Percentiles rank a stretch among this genome's conserved stretches.
These are phyloP conservation scores for Anoplophora glabripennis DNA, from an alignment of 1,140 invertebrate genomes.

Conservation along the genomic window DNA sequence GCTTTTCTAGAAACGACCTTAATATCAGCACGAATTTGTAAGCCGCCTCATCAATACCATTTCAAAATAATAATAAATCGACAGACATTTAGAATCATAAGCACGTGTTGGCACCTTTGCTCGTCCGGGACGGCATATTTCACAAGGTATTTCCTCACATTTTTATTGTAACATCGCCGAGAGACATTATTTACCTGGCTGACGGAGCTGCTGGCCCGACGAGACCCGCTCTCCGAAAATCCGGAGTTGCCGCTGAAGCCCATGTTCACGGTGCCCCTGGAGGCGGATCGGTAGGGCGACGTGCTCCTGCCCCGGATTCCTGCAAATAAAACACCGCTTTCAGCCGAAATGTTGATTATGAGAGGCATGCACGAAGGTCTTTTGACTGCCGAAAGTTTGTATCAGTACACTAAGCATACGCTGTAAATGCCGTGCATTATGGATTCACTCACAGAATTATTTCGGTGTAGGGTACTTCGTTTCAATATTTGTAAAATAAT, in stretches of 20 bases:
- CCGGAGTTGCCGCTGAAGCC: constrained; percentile 52
- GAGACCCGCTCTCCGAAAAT: constrained; percentile 58
- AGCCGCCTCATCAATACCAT: too few relatives aligned
- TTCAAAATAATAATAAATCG: too few relatives aligned
- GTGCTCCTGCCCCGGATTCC: constrained; percentile 46
- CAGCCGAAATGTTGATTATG: neutral
- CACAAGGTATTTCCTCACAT: too few relatives aligned
- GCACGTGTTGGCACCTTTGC: too few relatives aligned
- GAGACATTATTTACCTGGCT: constrained; percentile 62
- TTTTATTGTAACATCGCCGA: too few relatives aligned
- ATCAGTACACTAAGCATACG: too few relatives aligned
- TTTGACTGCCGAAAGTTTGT: neutral
- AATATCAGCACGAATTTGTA: too few relatives aligned
- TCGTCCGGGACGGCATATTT: too few relatives aligned
- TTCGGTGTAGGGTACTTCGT: neutral
- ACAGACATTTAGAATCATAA: too few relatives aligned
- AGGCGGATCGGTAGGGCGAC: constrained; percentile 59
- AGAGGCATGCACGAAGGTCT: too few relatives aligned
- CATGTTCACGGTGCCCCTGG: constrained; percentile 52
- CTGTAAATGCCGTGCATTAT: neutral
- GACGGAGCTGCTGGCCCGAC: constrained; percentile 66
- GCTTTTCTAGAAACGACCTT: too few relatives aligned
- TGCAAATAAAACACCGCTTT: constrained; percentile 23
- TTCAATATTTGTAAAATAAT: neutral
- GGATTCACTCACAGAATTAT: neutral